Conservation (phyloP, 2,888 invertebrate species). For the Isoperla grammatica region DNA sequence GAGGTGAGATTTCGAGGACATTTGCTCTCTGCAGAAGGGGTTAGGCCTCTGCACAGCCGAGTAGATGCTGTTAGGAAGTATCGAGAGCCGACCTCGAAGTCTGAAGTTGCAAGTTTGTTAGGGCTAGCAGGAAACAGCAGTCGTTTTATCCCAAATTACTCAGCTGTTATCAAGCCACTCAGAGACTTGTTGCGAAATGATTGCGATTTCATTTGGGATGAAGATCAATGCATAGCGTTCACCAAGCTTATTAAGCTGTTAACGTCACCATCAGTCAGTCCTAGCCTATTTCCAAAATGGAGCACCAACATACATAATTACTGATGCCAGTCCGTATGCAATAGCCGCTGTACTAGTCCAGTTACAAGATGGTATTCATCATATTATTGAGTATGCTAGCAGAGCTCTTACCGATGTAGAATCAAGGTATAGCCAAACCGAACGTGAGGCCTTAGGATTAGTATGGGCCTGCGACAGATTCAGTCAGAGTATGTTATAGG, state of each 20-base stretch:
- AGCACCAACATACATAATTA: conserved; percentile 26
- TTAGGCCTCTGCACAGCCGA: conserved; percentile 36
- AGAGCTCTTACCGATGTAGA: conserved; percentile 40
- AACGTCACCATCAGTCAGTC: too few species aligned
- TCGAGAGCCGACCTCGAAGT: too few species aligned
- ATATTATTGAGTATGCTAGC: conserved; percentile 41
- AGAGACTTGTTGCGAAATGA: conserved; percentile 8
- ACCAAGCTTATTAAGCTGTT: conserved; percentile 33
- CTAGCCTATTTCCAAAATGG: too few species aligned
- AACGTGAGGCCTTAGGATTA: conserved; percentile 35
- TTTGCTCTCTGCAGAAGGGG: conserved; percentile 30
- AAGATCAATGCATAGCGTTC: conserved; percentile 35
- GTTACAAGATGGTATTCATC: conserved; percentile 28
- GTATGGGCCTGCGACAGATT: conserved; percentile 42
- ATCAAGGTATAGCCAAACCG: conserved; percentile 37
- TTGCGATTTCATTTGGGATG: conserved; percentile 34
- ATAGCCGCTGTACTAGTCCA: conserved; percentile 36
- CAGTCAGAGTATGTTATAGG: conserved; percentile 41
- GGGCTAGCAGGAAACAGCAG: too few species aligned
- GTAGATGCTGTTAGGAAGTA: conserved; percentile 33
- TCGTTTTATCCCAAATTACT: too few species aligned
- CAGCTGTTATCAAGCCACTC: not conserved
- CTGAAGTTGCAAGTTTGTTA: too few species aligned
- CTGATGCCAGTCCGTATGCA: too few species aligned
- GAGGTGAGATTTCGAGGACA: conserved; percentile 35